Conservation (phyloP, 2,797 vertebrate species). For the Lacerta viridis region DNA sequence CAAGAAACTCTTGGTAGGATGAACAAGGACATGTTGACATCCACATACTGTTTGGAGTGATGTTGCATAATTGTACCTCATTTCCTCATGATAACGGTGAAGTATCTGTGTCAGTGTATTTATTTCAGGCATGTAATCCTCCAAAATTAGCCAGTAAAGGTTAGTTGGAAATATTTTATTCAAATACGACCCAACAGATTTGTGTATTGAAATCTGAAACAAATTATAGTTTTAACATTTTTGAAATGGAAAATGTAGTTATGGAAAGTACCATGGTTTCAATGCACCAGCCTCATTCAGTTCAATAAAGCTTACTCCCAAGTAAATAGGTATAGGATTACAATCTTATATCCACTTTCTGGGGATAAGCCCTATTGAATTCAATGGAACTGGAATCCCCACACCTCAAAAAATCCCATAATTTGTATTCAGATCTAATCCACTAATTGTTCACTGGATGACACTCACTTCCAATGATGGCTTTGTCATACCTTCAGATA, state of each 20-base stretch:
- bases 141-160: not conserved
- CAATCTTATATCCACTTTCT: too few relatives aligned
- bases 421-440: not conserved
- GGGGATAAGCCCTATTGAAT: too few relatives aligned
- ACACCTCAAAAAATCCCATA: too few relatives aligned
- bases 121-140: constrained; percentile 6
- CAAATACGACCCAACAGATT: not conserved
- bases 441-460: not conserved
- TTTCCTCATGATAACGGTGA: constrained; percentile 39
- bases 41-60: not conserved
- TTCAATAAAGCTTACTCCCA: not conserved
- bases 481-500: not conserved
- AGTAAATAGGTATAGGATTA: not conserved
- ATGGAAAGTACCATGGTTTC: constrained; percentile 2
- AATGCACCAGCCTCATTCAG: not conserved
- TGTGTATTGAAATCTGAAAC: not conserved
- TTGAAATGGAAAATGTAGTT: not conserved
- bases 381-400: too few relatives aligned
- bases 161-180: not conserved
- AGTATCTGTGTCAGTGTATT: not conserved
- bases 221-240: constrained; percentile 15
- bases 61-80: constrained; percentile 22
- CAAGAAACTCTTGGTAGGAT: constrained; percentile 16
- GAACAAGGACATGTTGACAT: constrained; percentile 26
- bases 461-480: not conserved